Percentiles rank a stretch among this genome's conserved stretches.
Evolutionary conservation across 2,113 vertebrate genomes (phyloP).

Genomic region (Periophthalmodon schlosseri): DNA sequence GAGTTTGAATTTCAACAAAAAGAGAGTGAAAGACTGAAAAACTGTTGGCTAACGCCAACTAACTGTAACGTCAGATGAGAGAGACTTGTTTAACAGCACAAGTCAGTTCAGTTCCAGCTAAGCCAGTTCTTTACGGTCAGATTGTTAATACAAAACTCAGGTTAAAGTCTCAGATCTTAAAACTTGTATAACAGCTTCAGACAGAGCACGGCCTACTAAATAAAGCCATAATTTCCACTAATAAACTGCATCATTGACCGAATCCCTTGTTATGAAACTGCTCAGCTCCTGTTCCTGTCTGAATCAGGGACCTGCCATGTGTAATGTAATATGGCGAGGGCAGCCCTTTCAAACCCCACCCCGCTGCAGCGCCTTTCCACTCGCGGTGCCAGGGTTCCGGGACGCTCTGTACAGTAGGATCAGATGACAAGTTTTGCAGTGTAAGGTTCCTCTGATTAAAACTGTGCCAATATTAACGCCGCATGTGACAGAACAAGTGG

Average conservation of each 20-base stretch:
- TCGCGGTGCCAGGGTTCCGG: conserved; percentile 65
- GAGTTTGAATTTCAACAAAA: too few species aligned
- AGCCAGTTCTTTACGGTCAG: too few species aligned
- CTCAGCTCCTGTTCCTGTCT: conserved; percentile 18
- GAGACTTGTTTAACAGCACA: too few species aligned
- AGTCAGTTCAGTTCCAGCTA: too few species aligned
- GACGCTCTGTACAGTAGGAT: conserved; percentile 64
- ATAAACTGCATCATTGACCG: background rate
- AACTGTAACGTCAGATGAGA: too few species aligned
- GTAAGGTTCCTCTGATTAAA: conserved; percentile 43
- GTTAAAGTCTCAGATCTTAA: too few species aligned
- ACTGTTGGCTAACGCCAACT: too few species aligned
- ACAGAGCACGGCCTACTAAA: too few species aligned
- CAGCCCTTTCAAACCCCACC: conserved; percentile 41
- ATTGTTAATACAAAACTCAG: too few species aligned
- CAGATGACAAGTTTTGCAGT: conserved; percentile 43
- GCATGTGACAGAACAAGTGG: conserved; percentile 46
- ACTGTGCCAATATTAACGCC: conserved; percentile 54
- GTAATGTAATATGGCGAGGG: conserved; percentile 43
- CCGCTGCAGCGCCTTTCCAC: conserved; percentile 63
- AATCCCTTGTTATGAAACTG: conserved; percentile 25
- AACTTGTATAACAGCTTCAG: too few species aligned
- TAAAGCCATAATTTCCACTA: background rate
- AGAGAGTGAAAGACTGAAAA: too few species aligned
- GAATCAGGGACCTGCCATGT: conserved; percentile 35